Percentiles rank a stretch among this genome's conserved stretches.
Evolutionary conservation across 1,140 invertebrate genomes (phyloP).

Genomic region (Spodoptera frugiperda): DNA sequence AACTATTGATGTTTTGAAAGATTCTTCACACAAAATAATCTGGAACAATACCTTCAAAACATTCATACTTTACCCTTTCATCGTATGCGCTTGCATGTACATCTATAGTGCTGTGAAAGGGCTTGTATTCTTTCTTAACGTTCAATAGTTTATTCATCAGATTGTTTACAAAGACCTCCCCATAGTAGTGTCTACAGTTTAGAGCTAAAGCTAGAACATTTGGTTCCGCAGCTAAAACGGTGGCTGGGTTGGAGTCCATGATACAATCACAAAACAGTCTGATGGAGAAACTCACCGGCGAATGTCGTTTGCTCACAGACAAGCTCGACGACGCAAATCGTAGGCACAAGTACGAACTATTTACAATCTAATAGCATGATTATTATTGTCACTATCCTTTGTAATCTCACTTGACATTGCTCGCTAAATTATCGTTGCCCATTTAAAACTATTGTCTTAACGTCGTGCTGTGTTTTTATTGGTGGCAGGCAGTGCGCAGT

Average conservation of each 20-base stretch:
- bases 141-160: slow-evolving; percentile 90
- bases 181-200: slow-evolving; percentile 35
- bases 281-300: slow-evolving; percentile 94
- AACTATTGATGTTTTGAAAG: slow-evolving; percentile 87
- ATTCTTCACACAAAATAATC: slow-evolving; percentile 79
- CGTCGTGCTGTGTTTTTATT: slow-evolving; percentile 86
- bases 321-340: slow-evolving; percentile 93
- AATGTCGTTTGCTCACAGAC: slow-evolving; percentile 94
- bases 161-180: slow-evolving; percentile 71
- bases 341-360: slow-evolving; percentile 92
- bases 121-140: slow-evolving; percentile 68
- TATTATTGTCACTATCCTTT: slow-evolving; percentile 18
- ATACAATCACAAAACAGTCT: slow-evolving; percentile 94
- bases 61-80: slow-evolving; percentile 85
- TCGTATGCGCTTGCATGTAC: slow-evolving; percentile 76
- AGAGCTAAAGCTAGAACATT: slow-evolving; percentile 72
- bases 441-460: slow-evolving; percentile 72
- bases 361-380: slow-evolving; percentile 76
- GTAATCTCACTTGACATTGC: slow-evolving; percentile 35
- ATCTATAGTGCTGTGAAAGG: slow-evolving; percentile 76
- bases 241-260: slow-evolving; percentile 93
- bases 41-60: slow-evolving; percentile 73
- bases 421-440: slow-evolving; percentile 51
- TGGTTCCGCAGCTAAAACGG: slow-evolving; percentile 91
- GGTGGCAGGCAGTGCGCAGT: slow-evolving; percentile 84